Conservation (phyloP, 2,888 invertebrate species). For the Pristionchus arcanus region DNA sequence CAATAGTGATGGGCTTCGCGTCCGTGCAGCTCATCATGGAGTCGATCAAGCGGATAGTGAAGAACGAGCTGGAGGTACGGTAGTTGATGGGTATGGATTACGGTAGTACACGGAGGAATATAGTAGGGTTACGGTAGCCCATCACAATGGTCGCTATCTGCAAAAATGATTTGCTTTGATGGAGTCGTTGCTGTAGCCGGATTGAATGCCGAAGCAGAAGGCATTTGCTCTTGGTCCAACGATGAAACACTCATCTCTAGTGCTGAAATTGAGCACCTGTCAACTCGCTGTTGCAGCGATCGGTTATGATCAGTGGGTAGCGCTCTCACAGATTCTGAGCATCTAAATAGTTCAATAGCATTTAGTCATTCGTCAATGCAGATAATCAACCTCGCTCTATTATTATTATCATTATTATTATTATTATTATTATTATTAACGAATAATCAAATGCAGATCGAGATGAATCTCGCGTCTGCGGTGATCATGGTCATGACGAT, state of each 20-base stretch:
- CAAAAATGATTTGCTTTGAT: no score
- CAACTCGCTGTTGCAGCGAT: background rate
- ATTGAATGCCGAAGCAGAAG: no score
- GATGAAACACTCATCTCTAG: no score
- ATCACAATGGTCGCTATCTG: no score
- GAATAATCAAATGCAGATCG: conserved; percentile 64
- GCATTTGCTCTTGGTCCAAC: no score
- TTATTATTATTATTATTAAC: background rate
- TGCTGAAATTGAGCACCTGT: background rate
- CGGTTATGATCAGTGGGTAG: background rate
- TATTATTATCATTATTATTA: no score
- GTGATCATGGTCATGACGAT: conserved; percentile 77
- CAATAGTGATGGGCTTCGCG: conserved; percentile 82
- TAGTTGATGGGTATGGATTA: background rate
- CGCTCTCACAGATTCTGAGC: background rate
- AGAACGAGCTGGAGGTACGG: conserved; percentile 20
- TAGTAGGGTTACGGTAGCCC: no score
- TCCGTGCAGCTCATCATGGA: conserved; percentile 80
- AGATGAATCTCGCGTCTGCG: conserved; percentile 68
- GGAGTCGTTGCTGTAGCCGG: no score
- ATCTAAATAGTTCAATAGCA: no score
- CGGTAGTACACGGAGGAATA: no score
- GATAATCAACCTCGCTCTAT: no score
- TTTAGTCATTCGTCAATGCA: no score
- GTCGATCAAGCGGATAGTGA: conserved; percentile 64